These are phyloP conservation scores for Pterocles burchelli DNA, from an alignment of 2,113 vertebrate genomes.

Conservation along the genomic window DNA sequence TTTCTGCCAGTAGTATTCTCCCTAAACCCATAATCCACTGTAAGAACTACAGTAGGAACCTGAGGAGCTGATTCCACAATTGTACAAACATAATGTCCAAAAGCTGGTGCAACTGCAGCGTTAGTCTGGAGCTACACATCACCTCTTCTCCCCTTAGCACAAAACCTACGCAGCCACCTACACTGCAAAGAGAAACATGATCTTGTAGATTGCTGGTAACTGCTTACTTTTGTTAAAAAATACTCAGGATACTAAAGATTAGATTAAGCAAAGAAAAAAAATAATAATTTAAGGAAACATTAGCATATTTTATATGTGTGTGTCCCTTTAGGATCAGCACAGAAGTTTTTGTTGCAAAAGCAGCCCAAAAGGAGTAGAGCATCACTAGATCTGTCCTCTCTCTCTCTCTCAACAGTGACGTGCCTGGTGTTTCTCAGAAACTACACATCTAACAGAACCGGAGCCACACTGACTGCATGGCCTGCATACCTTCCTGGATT, in stretches of 20 bases:
- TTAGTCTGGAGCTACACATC: background rate
- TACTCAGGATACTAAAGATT: background rate
- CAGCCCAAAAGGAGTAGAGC: background rate
- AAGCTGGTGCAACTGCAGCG: background rate
- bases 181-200: background rate
- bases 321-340: background rate
- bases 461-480: background rate
- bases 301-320: background rate
- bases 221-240: background rate
- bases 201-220: background rate
- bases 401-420: background rate
- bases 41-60: background rate
- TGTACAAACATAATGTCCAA: background rate
- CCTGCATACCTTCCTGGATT: constrained; percentile 20
- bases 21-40: background rate
- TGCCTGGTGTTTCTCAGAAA: background rate
- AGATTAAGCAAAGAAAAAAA: background rate
- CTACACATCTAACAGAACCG: background rate
- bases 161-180: background rate
- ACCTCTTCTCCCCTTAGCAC: background rate
- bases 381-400: background rate
- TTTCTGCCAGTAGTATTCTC: background rate
- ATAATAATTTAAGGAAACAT: background rate
- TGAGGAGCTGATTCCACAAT: background rate
- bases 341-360: background rate